Base-by-base conservation (phyloP, 53 echinoderm and acorn worm genomes). In the Astropecten irregularis region DNA sequence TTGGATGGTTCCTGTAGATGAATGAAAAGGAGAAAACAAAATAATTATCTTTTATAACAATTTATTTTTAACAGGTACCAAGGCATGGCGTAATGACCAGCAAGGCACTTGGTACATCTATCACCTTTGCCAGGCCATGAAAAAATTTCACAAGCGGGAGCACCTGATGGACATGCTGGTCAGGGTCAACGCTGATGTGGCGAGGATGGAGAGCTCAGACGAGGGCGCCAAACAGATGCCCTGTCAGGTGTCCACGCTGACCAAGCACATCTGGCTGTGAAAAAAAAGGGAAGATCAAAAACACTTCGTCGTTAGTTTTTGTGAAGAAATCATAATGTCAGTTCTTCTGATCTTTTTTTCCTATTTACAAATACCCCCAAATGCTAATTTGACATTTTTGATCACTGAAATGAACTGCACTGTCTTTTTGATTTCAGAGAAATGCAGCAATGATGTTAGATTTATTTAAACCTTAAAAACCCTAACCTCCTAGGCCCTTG, bases 141-240 rank as follows among this genome's bases (percentile, higher is more conserved):
- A 10, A 5, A 16, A 58, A 14, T 49, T 47, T 4, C 18, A 56
- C 65, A 25, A 79, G 31, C 40, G 66, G 44, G 85, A 90, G 4
- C 95, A 95, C 54, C 69, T 95, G 25, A 40, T 92, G 27, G 95
- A 95, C 34, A 67, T 95, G 19, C 60, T 95, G 10, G 60, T 92
- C 0, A 49, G 66, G 0, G 95, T 95, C 36, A 92, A 95, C 38
- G 23, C 34, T 4, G 15, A 61, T 14, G 89, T 95, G 46, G 77
- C 88, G 4, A 16, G 6, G 32, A 53, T 82, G 86, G 90, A 87
- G 4, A 37, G 76, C 10, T 74, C 84, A 2, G 82, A 8, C 0
- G 66, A 29, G 3, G 40, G 81, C 3, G 85, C 86, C 38, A 95
- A 95, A 57, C 95, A 95, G 88, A 95, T 92, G 95, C 95, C 95